Percentiles rank a stretch among this genome's conserved stretches.
These are phyloP conservation scores for Caenorhabditis imperialis DNA, from an alignment of 2,888 invertebrate species.

Conservation along the genomic window DNA sequence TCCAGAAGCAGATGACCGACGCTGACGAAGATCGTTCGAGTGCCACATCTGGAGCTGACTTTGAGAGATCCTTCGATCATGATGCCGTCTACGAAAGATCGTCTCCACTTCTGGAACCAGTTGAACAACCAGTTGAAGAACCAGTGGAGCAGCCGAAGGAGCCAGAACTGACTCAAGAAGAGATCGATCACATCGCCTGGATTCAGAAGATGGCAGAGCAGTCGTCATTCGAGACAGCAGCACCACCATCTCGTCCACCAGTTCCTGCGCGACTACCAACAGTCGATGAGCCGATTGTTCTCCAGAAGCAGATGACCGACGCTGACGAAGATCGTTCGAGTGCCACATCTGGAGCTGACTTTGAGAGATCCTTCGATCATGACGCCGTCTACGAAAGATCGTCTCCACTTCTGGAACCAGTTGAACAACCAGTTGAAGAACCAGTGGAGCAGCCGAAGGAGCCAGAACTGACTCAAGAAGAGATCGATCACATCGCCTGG, in stretches of 20 bases:
- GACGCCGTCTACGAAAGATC: no score
- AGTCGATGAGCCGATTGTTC: conserved; percentile 5
- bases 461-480: no score
- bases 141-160: background rate
- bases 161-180: conserved; percentile 39
- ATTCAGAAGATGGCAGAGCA: conserved; percentile 29
- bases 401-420: no score
- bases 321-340: no score
- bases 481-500: no score
- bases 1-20: background rate
- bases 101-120: conserved; percentile 10
- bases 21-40: conserved; percentile 20
- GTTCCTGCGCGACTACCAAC: conserved; percentile 18
- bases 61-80: conserved; percentile 28
- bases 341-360: no score
- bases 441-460: no score
- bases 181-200: conserved; percentile 46
- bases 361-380: no score
- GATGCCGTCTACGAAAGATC: conserved; percentile 5
- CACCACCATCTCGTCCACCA: conserved; percentile 13
- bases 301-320: background rate
- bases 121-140: background rate
- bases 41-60: conserved; percentile 57
- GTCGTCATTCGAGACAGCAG: conserved; percentile 29
- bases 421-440: no score